A percentile compares a stretch with the other conserved stretches of the same genome.
Conservation (phyloP, 2,888 invertebrate species). For the Agrilus cyanescens region DNA sequence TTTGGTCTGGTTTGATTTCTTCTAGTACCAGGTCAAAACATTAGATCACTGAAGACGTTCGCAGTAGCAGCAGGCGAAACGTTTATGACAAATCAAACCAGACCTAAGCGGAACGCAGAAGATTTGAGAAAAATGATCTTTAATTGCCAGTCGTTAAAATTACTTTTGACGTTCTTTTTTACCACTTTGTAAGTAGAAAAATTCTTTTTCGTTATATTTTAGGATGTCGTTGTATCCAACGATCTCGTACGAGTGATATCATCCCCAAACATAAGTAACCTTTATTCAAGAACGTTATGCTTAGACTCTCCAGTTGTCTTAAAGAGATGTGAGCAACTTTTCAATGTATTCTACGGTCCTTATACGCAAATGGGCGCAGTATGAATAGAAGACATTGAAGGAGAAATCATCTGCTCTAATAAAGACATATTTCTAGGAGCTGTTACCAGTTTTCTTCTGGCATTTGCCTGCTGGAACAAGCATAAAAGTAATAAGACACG, state of each 20-base stretch:
- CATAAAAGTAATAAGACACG: slow-evolving; percentile 28
- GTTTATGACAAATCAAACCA: no score
- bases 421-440: slow-evolving; percentile 22
- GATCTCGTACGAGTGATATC: slow-evolving; percentile 22
- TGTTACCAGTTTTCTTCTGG: slow-evolving; percentile 29
- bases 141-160: no score
- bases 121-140: no score
- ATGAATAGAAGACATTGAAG: slow-evolving; percentile 12
- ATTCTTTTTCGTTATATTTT: not conserved
- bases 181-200: no score
- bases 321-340: slow-evolving; percentile 25
- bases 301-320: slow-evolving; percentile 28
- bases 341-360: slow-evolving; percentile 29
- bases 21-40: no score
- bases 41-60: no score
- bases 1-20: no score
- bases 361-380: slow-evolving; percentile 28
- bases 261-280: slow-evolving; percentile 22
- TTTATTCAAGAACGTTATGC: slow-evolving; percentile 21
- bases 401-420: not conserved
- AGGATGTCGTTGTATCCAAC: slow-evolving; percentile 7
- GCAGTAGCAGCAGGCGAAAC: no score
- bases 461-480: slow-evolving; percentile 31
- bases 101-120: no score
- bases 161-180: no score